These are phyloP conservation scores for Thumatha senex DNA, from an alignment of 2,888 invertebrate genomes.

Conservation along the genomic window DNA sequence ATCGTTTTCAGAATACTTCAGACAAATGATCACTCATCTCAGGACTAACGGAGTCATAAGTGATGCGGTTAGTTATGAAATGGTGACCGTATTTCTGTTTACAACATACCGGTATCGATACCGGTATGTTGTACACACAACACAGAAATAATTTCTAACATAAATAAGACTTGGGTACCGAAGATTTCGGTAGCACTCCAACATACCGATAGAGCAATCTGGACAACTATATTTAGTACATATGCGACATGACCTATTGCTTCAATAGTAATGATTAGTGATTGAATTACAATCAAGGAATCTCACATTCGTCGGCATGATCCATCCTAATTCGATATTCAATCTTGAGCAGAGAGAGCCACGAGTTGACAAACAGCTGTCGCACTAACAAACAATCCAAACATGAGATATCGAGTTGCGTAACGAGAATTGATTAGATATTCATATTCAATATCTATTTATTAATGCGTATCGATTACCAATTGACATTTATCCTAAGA, in stretches of 20 bases:
- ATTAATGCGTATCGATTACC: conserved; percentile 15
- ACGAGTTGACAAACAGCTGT: conserved; percentile 35
- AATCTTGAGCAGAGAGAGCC: conserved; percentile 39
- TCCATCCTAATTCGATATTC: conserved; percentile 42
- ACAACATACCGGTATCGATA: too few relatives aligned
- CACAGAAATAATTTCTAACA: too few relatives aligned
- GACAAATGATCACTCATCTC: too few relatives aligned
- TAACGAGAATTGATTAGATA: conserved; percentile 30
- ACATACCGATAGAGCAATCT: too few relatives aligned
- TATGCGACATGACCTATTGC: conserved; percentile 28
- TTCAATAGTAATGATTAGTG: conserved; percentile 39
- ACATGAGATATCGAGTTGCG: conserved; percentile 23
- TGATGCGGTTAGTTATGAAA: too few relatives aligned
- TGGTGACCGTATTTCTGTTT: too few relatives aligned
- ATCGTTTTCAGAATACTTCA: too few relatives aligned
- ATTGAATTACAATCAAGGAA: conserved; percentile 39
- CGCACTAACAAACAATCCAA: conserved; percentile 27
- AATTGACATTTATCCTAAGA: not conserved
- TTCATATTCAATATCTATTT: conserved; percentile 12
- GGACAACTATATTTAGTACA: conserved; percentile 20
- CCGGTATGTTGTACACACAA: too few relatives aligned
- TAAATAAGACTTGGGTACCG: too few relatives aligned
- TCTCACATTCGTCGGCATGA: conserved; percentile 32
- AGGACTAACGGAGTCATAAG: too few relatives aligned
- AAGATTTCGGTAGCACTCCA: too few relatives aligned